A percentile compares a stretch with the other conserved stretches of the same genome.
These are phyloP conservation scores for Anguilla anguilla DNA, from an alignment of 2,797 vertebrate species.

Conservation along the genomic window DNA sequence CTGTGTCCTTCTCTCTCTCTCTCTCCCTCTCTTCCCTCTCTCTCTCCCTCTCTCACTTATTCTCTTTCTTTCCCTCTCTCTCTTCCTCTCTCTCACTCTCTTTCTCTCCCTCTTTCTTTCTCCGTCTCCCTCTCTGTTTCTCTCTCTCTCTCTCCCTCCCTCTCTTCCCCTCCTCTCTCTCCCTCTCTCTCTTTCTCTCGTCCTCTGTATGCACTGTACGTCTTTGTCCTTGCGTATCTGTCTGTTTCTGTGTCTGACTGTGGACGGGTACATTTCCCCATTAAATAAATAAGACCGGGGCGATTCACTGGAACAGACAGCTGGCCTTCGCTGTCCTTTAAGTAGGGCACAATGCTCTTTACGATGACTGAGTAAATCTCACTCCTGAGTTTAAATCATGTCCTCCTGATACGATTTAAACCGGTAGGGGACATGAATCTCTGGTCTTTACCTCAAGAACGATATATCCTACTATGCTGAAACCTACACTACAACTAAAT, in stretches of 20 bases:
- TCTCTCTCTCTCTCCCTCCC: background rate
- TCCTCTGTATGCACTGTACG: background rate
- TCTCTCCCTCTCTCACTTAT: too few relatives aligned
- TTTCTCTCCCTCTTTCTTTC: too few relatives aligned
- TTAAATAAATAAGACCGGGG: background rate
- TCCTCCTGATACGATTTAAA: background rate
- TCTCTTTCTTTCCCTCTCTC: background rate
- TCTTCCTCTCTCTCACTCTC: background rate
- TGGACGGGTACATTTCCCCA: background rate
- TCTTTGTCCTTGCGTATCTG: background rate
- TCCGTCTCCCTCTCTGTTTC: background rate
- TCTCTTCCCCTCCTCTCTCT: background rate
- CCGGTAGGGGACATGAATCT: background rate
- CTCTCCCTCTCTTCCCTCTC: background rate
- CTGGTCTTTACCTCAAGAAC: background rate
- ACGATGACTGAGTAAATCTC: background rate
- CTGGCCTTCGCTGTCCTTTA: background rate
- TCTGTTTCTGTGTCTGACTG: conserved; percentile 1
- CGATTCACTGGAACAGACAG: background rate
- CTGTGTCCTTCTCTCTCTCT: background rate
- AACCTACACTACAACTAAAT: background rate
- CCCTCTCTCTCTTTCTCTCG: background rate
- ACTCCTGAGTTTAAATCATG: background rate
- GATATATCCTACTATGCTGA: background rate
- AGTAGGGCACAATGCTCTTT: background rate